Conservation (phyloP, 2,797 vertebrate genomes). For the Halcyon badia region DNA sequence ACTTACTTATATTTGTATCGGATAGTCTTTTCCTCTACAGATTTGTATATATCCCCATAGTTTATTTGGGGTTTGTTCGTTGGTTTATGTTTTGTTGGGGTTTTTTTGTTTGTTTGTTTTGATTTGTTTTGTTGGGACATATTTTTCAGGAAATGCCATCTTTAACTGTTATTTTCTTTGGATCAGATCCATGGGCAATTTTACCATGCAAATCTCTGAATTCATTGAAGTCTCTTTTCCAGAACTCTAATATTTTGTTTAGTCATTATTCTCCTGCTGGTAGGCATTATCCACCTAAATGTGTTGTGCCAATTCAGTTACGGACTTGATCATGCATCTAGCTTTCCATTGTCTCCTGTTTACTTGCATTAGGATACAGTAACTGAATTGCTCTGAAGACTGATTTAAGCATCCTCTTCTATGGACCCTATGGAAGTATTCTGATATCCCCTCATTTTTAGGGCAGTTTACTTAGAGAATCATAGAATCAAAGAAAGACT, state of each 20-base stretch:
- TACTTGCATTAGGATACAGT: neutral
- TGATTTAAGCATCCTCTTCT: neutral
- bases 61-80: neutral
- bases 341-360: neutral
- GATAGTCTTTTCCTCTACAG: neutral
- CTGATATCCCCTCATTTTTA: neutral
- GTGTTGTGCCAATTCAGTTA: neutral
- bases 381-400: neutral
- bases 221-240: neutral
- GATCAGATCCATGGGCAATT: neutral
- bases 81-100: too few species aligned
- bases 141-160: neutral
- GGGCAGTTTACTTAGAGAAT: neutral
- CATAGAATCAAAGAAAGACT: neutral
- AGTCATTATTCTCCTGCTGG: neutral
- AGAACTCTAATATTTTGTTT: neutral
- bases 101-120: too few species aligned
- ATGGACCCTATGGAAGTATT: neutral
- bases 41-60: neutral
- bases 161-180: neutral
- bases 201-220: neutral
- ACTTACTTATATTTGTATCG: neutral
- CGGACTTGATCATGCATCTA: accelerated
- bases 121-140: neutral
- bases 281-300: neutral